Conservation (phyloP, 2,888 invertebrate genomes). For the Pardosa pseudoannulata region DNA sequence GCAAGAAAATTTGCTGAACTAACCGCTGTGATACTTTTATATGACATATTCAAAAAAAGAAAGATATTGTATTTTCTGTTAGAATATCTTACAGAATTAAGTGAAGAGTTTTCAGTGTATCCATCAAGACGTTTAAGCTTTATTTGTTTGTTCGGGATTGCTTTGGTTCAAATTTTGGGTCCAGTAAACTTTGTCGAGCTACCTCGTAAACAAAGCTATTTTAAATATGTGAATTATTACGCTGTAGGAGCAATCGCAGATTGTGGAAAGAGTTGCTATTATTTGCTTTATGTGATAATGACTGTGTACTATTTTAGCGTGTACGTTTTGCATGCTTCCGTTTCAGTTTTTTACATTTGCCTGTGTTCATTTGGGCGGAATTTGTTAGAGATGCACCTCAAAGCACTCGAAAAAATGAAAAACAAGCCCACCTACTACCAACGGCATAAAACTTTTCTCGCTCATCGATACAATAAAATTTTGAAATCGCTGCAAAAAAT, state of each 20-base stretch:
- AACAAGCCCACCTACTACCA: not conserved
- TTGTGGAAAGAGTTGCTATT: not conserved
- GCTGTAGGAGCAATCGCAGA: not conserved
- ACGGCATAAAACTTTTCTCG: not conserved
- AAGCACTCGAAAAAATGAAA: not conserved
- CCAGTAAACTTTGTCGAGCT: not conserved
- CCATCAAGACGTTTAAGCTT: not conserved
- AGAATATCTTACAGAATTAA: not conserved
- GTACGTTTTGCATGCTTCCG: not conserved
- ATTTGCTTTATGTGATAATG: not conserved
- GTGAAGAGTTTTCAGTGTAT: not conserved
- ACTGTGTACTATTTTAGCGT: not conserved
- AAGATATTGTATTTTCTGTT: not conserved
- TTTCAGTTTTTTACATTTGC: not conserved
- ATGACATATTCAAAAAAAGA: not conserved
- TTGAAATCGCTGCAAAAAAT: not conserved
- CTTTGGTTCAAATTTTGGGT: not conserved
- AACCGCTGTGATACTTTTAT: not conserved
- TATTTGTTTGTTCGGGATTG: not conserved
- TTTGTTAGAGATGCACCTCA: not conserved
- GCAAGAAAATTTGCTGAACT: not conserved
- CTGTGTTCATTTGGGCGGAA: not conserved
- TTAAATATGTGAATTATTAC: not conserved
- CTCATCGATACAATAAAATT: not conserved
- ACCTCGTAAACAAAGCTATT: not conserved